Percentiles rank a stretch among this genome's conserved stretches.
These are phyloP conservation scores for Mus pahari DNA, from an alignment of 2,113 vertebrate species.

Conservation along the genomic window DNA sequence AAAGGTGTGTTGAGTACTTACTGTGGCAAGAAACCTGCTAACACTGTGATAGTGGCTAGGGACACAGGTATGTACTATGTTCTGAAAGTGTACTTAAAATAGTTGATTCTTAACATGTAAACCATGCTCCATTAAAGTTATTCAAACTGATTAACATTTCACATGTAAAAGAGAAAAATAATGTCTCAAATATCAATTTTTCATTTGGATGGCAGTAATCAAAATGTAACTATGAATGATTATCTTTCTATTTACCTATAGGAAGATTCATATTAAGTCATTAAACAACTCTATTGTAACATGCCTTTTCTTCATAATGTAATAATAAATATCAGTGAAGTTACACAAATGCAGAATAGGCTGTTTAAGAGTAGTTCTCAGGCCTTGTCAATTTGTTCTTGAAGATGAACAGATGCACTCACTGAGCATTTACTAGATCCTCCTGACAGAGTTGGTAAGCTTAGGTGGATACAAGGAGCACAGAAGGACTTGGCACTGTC, in stretches of 20 bases:
- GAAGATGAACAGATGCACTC: background rate
- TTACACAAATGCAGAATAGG: constrained; percentile 43
- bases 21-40: background rate
- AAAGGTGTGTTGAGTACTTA: rapidly evolving
- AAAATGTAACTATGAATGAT: background rate
- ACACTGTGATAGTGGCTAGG: background rate
- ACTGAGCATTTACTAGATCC: background rate
- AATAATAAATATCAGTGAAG: constrained; percentile 67
- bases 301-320: constrained; percentile 67
- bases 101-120: background rate
- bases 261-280: constrained; percentile 72
- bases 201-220: constrained; percentile 73
- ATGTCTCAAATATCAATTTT: constrained; percentile 73
- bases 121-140: background rate
- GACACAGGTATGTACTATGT: background rate
- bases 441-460: background rate
- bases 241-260: constrained; percentile 70
- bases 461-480: background rate
- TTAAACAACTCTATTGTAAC: constrained; percentile 44
- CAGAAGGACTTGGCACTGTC: no score
- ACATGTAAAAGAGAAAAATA: constrained; percentile 63
- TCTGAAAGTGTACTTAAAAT: background rate
- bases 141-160: constrained; percentile 34
- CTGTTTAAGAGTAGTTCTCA: constrained; percentile 56
- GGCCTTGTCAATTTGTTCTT: background rate